Evolutionary conservation across 2,113 vertebrate genomes (phyloP).

Genomic region (Acrocephalus kingi): DNA sequence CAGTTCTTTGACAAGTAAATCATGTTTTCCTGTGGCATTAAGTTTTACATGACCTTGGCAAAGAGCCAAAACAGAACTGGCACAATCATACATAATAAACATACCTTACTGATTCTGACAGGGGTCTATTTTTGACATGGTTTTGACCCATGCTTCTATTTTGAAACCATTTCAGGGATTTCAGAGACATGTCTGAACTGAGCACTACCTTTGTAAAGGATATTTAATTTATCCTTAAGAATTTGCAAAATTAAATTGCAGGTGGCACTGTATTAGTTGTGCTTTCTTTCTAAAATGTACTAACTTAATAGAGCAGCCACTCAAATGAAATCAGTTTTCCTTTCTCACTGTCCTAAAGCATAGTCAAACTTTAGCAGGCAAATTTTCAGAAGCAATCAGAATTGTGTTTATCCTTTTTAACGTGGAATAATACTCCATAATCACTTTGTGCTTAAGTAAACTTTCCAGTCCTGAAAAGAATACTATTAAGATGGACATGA

Average conservation of each 20-base stretch:
- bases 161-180: conserved; percentile 11
- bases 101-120: neutral
- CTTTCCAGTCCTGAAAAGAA: neutral
- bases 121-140: conserved; percentile 8
- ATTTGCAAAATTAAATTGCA: neutral
- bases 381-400: neutral
- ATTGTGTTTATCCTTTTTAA: neutral
- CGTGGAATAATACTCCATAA: neutral
- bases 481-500: neutral
- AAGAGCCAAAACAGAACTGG: neutral
- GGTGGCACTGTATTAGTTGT: neutral
- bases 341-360: neutral
- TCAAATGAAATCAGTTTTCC: neutral
- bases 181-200: neutral
- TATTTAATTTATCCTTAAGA: neutral
- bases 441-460: neutral
- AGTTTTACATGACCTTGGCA: neutral
- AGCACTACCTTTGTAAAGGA: neutral
- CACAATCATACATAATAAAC: neutral
- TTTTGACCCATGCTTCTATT: conserved; percentile 42
- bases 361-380: neutral
- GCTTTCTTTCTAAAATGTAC: neutral
- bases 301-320: neutral
- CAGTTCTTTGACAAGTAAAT: neutral
- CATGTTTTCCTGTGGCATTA: neutral